Evolutionary conservation across 2,113 vertebrate species (phyloP).

Genomic region (Anthoscopus minutus): DNA sequence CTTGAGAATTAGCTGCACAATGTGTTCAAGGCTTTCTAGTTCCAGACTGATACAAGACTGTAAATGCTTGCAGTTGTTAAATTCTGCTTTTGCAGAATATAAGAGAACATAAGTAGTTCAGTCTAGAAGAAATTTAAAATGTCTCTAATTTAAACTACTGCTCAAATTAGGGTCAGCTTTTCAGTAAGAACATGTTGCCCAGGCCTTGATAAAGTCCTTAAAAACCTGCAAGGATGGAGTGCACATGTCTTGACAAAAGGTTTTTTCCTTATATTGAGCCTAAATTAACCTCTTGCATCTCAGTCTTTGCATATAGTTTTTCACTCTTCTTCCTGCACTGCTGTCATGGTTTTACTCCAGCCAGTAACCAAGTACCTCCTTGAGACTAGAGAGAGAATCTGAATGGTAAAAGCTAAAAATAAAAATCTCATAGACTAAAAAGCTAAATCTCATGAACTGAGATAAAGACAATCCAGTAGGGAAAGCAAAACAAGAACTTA

Average conservation of each 20-base stretch:
- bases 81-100: background rate
- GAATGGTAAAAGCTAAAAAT: background rate
- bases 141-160: background rate
- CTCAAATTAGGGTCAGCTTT: background rate
- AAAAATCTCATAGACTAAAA: no score
- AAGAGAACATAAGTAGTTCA: background rate
- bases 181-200: rapidly evolving
- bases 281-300: background rate
- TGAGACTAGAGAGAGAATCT: background rate
- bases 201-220: background rate
- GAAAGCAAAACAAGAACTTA: background rate
- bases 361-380: background rate
- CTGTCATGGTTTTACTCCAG: background rate
- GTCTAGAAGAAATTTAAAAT: background rate
- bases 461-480: background rate
- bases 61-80: background rate
- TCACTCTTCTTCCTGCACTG: background rate
- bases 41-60: background rate
- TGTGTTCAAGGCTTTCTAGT: background rate
- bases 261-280: background rate
- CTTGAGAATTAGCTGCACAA: background rate
- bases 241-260: background rate
- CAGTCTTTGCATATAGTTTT: background rate
- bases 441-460: background rate
- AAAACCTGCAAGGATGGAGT: background rate